Evolutionary conservation across 2,113 vertebrate species (phyloP).

Genomic region (Pedionomus torquatus): DNA sequence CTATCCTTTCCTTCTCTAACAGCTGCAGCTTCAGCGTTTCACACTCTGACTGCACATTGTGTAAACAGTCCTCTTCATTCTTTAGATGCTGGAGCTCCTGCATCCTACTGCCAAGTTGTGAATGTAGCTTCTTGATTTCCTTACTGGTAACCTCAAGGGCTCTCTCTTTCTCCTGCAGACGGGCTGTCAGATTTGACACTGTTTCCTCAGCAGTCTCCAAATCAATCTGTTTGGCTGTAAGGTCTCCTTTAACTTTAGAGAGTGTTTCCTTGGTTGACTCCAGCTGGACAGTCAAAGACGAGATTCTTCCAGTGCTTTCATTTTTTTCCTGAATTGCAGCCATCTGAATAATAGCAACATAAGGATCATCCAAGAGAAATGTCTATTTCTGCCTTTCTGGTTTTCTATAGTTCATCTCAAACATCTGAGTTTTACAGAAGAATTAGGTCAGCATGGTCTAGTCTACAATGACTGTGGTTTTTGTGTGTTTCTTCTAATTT

Average conservation of each 20-base stretch:
- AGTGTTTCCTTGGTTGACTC: conserved; percentile 72
- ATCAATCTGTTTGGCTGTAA: conserved; percentile 50
- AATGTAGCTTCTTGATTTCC: conserved; percentile 62
- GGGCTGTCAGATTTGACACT: background rate
- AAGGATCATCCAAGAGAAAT: background rate
- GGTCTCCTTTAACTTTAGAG: conserved; percentile 24
- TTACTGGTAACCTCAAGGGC: conserved; percentile 54
- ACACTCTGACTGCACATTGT: conserved; percentile 27
- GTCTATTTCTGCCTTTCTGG: background rate
- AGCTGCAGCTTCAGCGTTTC: conserved; percentile 72
- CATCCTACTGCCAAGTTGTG: conserved; percentile 67
- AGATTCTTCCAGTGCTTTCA: conserved; percentile 67
- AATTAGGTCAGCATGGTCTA: background rate
- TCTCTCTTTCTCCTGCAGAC: conserved; percentile 65
- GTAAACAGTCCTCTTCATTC: conserved; percentile 56
- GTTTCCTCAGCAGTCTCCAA: conserved; percentile 73
- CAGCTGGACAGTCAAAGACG: conserved; percentile 65
- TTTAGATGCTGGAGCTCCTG: conserved; percentile 70
- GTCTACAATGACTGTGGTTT: background rate
- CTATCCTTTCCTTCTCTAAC: conserved; percentile 70
- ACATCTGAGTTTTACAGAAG: background rate
- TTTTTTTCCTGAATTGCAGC: conserved; percentile 69
- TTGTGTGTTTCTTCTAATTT: background rate
- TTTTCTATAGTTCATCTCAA: background rate
- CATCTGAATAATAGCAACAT: conserved; percentile 52